A percentile compares a stretch with the other conserved stretches of the same genome.
Evolutionary conservation across 2,113 vertebrate species (phyloP).

Genomic region (Aspiorhynchus laticeps): DNA sequence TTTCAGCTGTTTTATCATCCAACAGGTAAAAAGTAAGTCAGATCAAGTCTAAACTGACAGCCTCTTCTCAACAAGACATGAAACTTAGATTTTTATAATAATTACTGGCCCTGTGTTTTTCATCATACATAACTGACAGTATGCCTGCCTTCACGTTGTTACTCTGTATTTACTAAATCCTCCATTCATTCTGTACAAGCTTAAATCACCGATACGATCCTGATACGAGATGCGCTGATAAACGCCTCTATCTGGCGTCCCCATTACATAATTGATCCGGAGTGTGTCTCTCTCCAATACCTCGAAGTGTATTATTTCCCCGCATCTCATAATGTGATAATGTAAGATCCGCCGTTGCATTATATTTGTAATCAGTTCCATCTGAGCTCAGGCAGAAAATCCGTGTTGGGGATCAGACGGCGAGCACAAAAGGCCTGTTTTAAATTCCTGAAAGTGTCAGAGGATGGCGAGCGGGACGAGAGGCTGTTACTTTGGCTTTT

Average conservation of each 20-base stretch:
- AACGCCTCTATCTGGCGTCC: background rate
- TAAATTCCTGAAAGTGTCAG: constrained; percentile 50
- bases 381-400: constrained; percentile 35
- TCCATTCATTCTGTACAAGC: background rate
- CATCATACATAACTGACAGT: too few species aligned
- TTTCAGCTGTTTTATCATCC: background rate
- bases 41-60: background rate
- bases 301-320: constrained; percentile 35
- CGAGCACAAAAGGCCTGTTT: constrained; percentile 45
- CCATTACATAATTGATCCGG: constrained; percentile 38
- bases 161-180: background rate
- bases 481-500: constrained; percentile 58
- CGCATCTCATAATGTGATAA: constrained; percentile 37
- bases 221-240: constrained; percentile 36
- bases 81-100: background rate
- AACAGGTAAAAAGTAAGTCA: background rate
- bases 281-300: background rate
- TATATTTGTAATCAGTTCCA: constrained; percentile 42
- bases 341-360: constrained; percentile 21
- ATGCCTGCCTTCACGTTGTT: background rate
- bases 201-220: constrained; percentile 6
- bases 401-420: constrained; percentile 17
- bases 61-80: background rate
- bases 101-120: background rate
- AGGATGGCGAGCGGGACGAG: constrained; percentile 48